Evolutionary conservation across 2,888 invertebrate genomes (phyloP), one percentile per base, ranked within the genome.

Genomic region (Apamea epomidion): DNA sequence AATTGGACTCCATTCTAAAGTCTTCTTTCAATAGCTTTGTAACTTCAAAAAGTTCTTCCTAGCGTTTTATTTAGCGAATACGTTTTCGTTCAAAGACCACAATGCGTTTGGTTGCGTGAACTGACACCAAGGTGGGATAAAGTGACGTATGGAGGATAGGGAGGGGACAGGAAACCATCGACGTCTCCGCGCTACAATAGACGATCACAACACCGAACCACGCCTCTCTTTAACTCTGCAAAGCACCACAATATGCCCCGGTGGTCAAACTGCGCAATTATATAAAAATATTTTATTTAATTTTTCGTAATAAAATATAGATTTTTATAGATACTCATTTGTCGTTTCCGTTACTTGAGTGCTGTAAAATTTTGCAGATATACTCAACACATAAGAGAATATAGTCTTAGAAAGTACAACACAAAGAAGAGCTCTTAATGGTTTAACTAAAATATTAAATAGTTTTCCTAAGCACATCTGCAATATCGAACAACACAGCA

Each of bases 211-310:
- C 94, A 94, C 91, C 93, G 91, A 93, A 93, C 87, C 87, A 87
- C 92, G 84, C 90, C 87, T 91, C 91, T 90, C 87, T 87, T 88
- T 90, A 91, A 90, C 90, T 91, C 91, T 93, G 93, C 94, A 92
- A 95, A 96, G 96, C 97, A 96, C 96, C 96, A 96, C 94, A 94
- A 91, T 92, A 92, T 91, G 92, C 90, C 84, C 95, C 96, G 96
- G 96, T 95, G 96, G 96, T 94, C 96, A 93, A 93, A 94, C 93
- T 92, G 94, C 92, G 85, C 74, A 81, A 82, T 83, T 83, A 88
- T 91, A 92, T 87, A 92, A 92, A 92, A 92, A 90, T 90, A 90
- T 82, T 80, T 86, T 58, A 88, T 80, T 86, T 88, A 80, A 80
- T 86, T 87, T 82, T 84, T 81, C 78, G 83, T 84, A 83, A 87